Evolutionary conservation across 2,113 vertebrate genomes (phyloP).

Genomic region (Aldabrachelys gigantea): DNA sequence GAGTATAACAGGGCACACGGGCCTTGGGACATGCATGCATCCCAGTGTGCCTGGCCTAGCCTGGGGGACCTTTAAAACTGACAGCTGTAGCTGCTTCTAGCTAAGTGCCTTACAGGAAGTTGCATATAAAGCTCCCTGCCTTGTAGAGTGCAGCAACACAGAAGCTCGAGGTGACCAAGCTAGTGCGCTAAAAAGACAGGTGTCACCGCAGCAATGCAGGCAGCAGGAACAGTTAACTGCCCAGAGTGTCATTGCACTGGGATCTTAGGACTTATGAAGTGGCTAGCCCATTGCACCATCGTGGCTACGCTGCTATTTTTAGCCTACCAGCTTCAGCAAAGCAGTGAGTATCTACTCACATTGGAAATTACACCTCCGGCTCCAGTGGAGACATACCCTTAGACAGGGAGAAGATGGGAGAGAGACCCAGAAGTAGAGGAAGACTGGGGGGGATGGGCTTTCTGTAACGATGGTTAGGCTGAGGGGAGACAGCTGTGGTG

Average conservation of each 20-base stretch:
- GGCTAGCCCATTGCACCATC: no score
- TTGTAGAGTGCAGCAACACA: no score
- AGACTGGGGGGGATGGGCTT: neutral
- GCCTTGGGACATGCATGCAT: neutral
- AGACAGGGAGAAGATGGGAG: neutral
- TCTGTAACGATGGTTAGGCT: neutral
- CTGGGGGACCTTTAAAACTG: neutral
- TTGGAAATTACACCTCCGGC: neutral
- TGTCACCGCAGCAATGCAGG: no score
- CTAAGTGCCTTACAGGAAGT: neutral
- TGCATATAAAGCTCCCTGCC: neutral
- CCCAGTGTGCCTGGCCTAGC: neutral
- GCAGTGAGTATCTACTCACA: no score
- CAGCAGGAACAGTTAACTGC: no score
- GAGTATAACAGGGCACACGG: neutral
- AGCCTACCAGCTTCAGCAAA: neutral
- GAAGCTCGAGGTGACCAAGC: no score
- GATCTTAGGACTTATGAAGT: no score
- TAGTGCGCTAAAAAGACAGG: no score
- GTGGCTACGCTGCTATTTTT: neutral
- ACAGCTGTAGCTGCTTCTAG: neutral
- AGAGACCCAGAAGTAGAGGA: neutral
- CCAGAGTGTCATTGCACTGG: no score
- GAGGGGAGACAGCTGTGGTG: neutral
- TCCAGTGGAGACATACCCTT: neutral